Base-by-base conservation (phyloP, 1,140 invertebrate genomes). In the Ditylenchus dipsaci region DNA sequence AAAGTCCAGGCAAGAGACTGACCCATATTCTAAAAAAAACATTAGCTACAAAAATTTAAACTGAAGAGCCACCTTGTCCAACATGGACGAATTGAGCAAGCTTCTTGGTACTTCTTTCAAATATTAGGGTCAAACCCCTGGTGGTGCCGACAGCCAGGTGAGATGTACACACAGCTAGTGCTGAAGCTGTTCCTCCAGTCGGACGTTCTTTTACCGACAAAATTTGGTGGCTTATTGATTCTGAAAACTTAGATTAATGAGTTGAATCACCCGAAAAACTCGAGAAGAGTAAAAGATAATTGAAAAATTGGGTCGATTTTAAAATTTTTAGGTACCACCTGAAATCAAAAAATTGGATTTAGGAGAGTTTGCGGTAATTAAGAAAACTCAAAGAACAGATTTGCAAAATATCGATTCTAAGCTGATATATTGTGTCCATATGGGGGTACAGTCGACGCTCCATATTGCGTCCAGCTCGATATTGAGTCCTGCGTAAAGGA, bases 1-100 rank as follows among this genome's bases (percentile, higher is more conserved):
- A 23, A 75, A 77, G 49, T 65, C 60, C 30, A 75, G 26, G 17
- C 72, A 78, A 23, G 74, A 78, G 13, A 75, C 60, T 15, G 67
- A 60, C 38, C 72, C 73, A 56, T 62, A 75, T 29, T 70, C 72
- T 74, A 33, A 58, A 77, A n/a, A 67, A 47, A 19, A 1, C 3
- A 53, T 17, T 7, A 53, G 15, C 3, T 19, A 19, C 3, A 53
- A 53, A 26, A 21, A 17, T 17, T 53, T 53, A 15, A 3, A 8
- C 15, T 53, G 3, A 53, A 53, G 49, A 53, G 15, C 15, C 49
- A 53, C 69, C 70, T 27, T 74, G 26, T 17, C 68, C 72, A 17
- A 61, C 45, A 38, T 63, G 45, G 13, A 75, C 58, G 19, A 68
- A 75, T 27, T 59, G 69, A 13, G 53, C 3, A n/a, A 75, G 38